Base-by-base conservation (phyloP, 2,888 invertebrate species). In the Lycaena phlaeas region DNA sequence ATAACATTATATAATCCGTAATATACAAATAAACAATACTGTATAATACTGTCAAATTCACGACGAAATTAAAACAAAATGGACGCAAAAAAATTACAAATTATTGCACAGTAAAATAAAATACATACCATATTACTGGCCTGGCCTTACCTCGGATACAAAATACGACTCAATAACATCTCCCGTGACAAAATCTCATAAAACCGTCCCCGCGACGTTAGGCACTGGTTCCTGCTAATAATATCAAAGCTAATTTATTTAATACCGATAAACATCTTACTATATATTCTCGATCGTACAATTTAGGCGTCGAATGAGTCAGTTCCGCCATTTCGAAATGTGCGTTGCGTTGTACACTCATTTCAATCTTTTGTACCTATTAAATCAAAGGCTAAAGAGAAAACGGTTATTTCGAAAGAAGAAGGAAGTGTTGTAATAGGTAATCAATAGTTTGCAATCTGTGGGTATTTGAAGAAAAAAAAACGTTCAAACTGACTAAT, bases 51-150 rank as follows among this genome's bases (percentile, higher is more conserved):
- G 79, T 54, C 72, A 61, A 25, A 73, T 71, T 70, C 70, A 70
- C 65, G 66, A 73, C 66, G 65, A 57, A 61, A 59, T 55, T 51
- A 53, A 63, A 57, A 56, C 58, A 68, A 65, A 65, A 74, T 79
- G 82, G 82, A 82, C 82, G 82, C 76, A 82, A 82, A 77, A 67
- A 60, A 71, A 74, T 81, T 81, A 68, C 70, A 70, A 67, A 56
- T 64, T 84, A 82, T 82, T 82, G 82, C 82, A 84, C 82, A 63
- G 53, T 59, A 57, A 59, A 62, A 60, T 58, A 53, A 55, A 53
- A 54, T 59, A 56, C 50, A 47, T 51, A 54, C 49, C 42, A 52
- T 44, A 43, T 50, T 58, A 66, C 62, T 64, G 65, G 61, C 62
- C 63, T 51, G 52, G 46, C 52, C 49, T 46, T 31, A 11, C 28